These are phyloP conservation scores for Trachemys scripta DNA, from an alignment of 2,113 vertebrate genomes.

Conservation along the genomic window DNA sequence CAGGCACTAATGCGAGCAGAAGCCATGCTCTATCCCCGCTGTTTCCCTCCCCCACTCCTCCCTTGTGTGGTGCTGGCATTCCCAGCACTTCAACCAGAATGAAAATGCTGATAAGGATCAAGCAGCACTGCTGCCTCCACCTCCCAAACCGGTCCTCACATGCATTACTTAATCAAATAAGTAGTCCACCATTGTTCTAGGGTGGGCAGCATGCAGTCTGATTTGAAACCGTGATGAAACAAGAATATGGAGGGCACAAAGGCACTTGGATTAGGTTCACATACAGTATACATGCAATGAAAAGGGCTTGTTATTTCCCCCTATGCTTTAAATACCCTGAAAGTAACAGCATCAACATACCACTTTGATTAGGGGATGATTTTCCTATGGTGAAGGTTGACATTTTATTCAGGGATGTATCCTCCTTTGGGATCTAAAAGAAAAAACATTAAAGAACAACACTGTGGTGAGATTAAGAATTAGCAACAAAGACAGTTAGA, in stretches of 20 bases:
- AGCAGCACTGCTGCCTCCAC: rapidly evolving
- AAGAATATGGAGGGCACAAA: rapidly evolving
- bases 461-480: not conserved
- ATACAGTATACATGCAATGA: not conserved
- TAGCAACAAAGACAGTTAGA: not conserved
- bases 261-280: not conserved
- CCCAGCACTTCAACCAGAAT: rapidly evolving
- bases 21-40: rapidly evolving
- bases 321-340: rapidly evolving
- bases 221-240: rapidly evolving
- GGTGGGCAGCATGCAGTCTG: rapidly evolving
- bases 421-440: constrained; percentile 52
- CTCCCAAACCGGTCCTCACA: rapidly evolving
- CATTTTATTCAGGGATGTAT: constrained; percentile 51
- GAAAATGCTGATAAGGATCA: not conserved
- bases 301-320: rapidly evolving
- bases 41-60: rapidly evolving
- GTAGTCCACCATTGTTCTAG: rapidly evolving
- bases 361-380: constrained; percentile 31
- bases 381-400: constrained; percentile 68
- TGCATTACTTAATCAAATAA: not conserved
- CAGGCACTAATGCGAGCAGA: rapidly evolving
- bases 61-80: rapidly evolving
- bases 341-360: constrained; percentile 48
- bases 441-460: not conserved